These are phyloP conservation scores for Brotula barbata DNA, from an alignment of 2,797 vertebrate genomes.

Conservation along the genomic window DNA sequence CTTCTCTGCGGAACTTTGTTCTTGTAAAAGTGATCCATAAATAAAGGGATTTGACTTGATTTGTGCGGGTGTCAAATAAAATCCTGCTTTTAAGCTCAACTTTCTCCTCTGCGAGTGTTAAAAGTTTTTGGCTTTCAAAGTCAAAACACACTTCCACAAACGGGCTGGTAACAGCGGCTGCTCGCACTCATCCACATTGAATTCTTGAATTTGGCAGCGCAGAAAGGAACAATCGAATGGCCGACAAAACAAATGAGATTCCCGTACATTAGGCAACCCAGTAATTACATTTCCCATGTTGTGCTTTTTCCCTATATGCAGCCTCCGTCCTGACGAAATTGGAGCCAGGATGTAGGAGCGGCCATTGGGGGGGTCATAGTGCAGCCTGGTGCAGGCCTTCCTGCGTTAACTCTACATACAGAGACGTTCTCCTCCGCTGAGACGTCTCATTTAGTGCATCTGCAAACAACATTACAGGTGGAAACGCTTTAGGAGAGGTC, in stretches of 20 bases:
- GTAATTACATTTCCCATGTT: conserved; percentile 75
- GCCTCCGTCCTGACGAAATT: conserved; percentile 36
- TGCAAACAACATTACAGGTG: conserved; percentile 78
- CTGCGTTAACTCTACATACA: conserved; percentile 57
- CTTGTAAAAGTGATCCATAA: too few species aligned
- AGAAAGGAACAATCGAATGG: conserved; percentile 63
- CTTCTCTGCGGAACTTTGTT: too few species aligned
- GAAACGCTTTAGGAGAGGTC: conserved; percentile 74
- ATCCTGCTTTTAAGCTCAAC: neutral
- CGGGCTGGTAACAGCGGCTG: conserved; percentile 47
- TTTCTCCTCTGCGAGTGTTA: neutral
- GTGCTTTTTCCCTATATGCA: conserved; percentile 56
- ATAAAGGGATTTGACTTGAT: neutral
- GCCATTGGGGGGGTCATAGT: conserved; percentile 61
- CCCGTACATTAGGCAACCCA: conserved; percentile 67
- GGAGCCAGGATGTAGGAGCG: conserved; percentile 44
- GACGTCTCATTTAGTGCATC: conserved; percentile 74
- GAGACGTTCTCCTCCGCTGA: conserved; percentile 47
- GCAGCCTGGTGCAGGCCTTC: conserved; percentile 49
- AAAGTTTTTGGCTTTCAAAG: conserved; percentile 50
- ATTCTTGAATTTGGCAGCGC: conserved; percentile 42
- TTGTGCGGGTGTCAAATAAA: neutral
- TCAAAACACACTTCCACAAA: conserved; percentile 46
- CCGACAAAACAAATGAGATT: conserved; percentile 72
- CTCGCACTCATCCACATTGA: conserved; percentile 40